Evolutionary conservation across 2,888 invertebrate species (phyloP).

Genomic region (Cactoblastis cactorum): DNA sequence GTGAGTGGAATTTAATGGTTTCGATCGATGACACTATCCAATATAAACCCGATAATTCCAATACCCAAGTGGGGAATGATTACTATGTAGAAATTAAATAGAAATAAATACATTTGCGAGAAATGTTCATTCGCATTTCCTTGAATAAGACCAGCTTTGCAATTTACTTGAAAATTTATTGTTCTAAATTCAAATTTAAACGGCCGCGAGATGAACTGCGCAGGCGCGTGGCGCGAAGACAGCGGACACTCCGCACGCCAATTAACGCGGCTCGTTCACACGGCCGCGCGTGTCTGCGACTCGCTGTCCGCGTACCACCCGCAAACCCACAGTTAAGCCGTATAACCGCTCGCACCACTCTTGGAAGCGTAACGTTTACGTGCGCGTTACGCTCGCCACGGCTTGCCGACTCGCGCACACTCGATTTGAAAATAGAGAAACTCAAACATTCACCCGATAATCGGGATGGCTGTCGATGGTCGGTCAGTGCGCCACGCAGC

Average conservation of each 20-base stretch:
- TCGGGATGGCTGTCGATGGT: constrained; percentile 75
- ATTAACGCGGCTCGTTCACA: constrained; percentile 73
- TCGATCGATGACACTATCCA: too few species aligned
- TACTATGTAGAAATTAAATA: constrained; percentile 2
- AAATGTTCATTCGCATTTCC: constrained; percentile 10
- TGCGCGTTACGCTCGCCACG: constrained; percentile 38
- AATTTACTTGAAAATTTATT: constrained; percentile 41
- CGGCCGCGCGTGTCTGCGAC: constrained; percentile 44
- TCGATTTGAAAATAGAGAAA: constrained; percentile 77
- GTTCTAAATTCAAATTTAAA: constrained; percentile 55
- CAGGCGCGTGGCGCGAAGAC: constrained; percentile 68
- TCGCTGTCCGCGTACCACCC: constrained; percentile 46
- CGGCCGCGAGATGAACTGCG: constrained; percentile 43
- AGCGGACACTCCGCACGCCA: constrained; percentile 68
- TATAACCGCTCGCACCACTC: constrained; percentile 28
- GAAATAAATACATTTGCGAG: constrained; percentile 7
- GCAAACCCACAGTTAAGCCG: constrained; percentile 40
- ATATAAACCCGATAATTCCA: background rate
- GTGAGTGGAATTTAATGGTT: too few species aligned
- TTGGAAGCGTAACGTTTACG: constrained; percentile 43
- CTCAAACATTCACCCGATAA: constrained; percentile 73
- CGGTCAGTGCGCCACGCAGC: constrained; percentile 62
- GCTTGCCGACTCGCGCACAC: constrained; percentile 43
- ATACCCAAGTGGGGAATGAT: constrained; percentile 3
- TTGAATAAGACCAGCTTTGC: constrained; percentile 22